Percentiles rank a stretch among this genome's conserved stretches.
Conservation (phyloP, 2,113 vertebrate genomes). For the Epinephelus moara region DNA sequence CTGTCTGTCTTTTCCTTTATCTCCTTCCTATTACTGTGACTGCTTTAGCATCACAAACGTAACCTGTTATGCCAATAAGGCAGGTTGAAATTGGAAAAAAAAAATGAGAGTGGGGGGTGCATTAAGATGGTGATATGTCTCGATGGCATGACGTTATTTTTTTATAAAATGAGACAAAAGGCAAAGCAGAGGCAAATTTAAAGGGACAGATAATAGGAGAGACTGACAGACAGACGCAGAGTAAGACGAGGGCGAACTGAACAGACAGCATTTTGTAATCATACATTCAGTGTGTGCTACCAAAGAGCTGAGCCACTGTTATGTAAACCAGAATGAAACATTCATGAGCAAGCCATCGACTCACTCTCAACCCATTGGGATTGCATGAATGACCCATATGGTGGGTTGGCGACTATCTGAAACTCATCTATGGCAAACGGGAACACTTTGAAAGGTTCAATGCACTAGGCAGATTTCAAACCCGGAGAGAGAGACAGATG, state of each 20-base stretch:
- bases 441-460: constrained; percentile 33
- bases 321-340: constrained; percentile 74
- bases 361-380: constrained; percentile 42
- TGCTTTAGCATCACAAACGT: constrained; percentile 1
- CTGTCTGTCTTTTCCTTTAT: constrained; percentile 4
- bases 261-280: constrained; percentile 56
- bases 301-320: constrained; percentile 69
- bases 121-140: constrained; percentile 15
- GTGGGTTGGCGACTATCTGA: constrained; percentile 41
- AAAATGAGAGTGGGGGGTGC: background rate
- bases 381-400: constrained; percentile 64
- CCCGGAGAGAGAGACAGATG: constrained; percentile 11
- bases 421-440: constrained; percentile 52
- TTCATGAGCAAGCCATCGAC: constrained; percentile 65
- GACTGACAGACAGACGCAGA: constrained; percentile 11
- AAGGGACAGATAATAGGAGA: constrained; percentile 24
- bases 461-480: constrained; percentile 25
- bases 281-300: constrained; percentile 44
- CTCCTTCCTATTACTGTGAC: background rate
- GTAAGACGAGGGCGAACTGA: constrained; percentile 7
- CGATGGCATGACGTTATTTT: constrained; percentile 39
- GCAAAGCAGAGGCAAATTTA: constrained; percentile 24
- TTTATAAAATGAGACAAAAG: constrained; percentile 43
- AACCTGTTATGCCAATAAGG: background rate
- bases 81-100: constrained; percentile 10